Percentiles rank a stretch among this genome's conserved stretches.
Evolutionary conservation across 1,140 invertebrate species (phyloP).

Genomic region (Alviniconcha marisindica): DNA sequence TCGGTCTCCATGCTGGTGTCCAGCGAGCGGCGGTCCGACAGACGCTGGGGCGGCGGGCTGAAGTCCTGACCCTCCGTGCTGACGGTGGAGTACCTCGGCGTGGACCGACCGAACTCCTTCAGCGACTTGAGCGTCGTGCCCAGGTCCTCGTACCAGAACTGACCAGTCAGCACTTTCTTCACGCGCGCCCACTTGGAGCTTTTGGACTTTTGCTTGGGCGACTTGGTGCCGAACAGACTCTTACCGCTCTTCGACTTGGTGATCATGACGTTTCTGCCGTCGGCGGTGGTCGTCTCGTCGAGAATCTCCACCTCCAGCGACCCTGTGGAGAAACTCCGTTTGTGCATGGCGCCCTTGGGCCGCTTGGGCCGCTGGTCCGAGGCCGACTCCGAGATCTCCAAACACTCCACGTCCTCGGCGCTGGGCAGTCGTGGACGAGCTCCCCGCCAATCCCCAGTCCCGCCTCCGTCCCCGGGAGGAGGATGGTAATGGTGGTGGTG

Average conservation of each 20-base stretch:
- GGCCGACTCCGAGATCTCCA: constrained; percentile 61
- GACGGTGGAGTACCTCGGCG: constrained; percentile 50
- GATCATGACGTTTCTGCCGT: neutral
- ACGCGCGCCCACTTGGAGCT: constrained; percentile 72
- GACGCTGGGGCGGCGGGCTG: constrained; percentile 52
- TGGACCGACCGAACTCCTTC: constrained; percentile 57
- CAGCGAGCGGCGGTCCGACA: constrained; percentile 58
- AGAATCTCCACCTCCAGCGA: constrained; percentile 69
- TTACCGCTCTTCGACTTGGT: constrained; percentile 50
- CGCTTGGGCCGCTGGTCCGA: constrained; percentile 62
- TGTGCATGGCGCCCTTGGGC: constrained; percentile 56
- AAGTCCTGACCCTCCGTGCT: constrained; percentile 50
- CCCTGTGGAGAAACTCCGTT: constrained; percentile 71
- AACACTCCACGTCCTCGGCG: constrained; percentile 63
- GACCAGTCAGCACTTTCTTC: constrained; percentile 70
- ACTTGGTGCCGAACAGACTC: constrained; percentile 52
- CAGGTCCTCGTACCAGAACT: constrained; percentile 65
- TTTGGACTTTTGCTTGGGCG: constrained; percentile 64
- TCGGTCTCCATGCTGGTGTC: constrained; percentile 64
- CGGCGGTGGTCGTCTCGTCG: constrained; percentile 47
- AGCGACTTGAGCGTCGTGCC: constrained; percentile 63
- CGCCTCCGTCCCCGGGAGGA: constrained; percentile 26
- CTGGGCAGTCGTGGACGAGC: constrained; percentile 60
- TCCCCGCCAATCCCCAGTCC: constrained; percentile 10
- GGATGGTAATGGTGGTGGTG: constrained; percentile 33